Evolutionary conservation across 2,797 vertebrate species (phyloP).

Genomic region (Scolopax rusticola): DNA sequence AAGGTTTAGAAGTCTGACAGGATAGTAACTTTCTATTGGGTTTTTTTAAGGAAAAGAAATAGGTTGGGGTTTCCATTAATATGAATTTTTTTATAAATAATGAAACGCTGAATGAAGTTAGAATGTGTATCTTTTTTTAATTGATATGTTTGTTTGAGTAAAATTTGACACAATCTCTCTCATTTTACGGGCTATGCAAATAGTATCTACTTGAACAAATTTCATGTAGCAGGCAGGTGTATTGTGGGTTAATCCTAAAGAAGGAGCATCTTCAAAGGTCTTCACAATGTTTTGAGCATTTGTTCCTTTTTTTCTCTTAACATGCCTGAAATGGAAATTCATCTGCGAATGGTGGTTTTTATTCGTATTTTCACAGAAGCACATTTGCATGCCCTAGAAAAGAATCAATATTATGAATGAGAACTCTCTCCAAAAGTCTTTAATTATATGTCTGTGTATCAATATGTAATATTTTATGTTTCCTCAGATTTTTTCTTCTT

Average conservation of each 20-base stretch:
- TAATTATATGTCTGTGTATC: slow-evolving; percentile 79
- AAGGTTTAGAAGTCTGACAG: background rate
- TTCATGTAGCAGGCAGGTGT: slow-evolving; percentile 19
- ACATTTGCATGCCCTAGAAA: slow-evolving; percentile 73
- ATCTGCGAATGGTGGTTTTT: slow-evolving; percentile 65
- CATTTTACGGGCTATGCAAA: slow-evolving; percentile 41
- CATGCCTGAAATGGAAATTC: slow-evolving; percentile 69
- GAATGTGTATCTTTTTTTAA: slow-evolving; percentile 50
- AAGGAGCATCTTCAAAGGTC: slow-evolving; percentile 41
- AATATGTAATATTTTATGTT: slow-evolving; percentile 80
- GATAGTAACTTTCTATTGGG: background rate
- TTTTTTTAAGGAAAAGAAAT: background rate
- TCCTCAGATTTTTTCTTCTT: slow-evolving; percentile 58
- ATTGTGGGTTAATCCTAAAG: slow-evolving; percentile 51
- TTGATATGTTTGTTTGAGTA: slow-evolving; percentile 38
- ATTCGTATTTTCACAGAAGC: slow-evolving; percentile 61
- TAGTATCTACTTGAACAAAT: slow-evolving; percentile 25
- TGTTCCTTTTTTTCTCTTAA: slow-evolving; percentile 39
- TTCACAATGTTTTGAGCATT: slow-evolving; percentile 48
- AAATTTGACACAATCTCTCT: background rate
- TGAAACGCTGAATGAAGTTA: slow-evolving; percentile 54
- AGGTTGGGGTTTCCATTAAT: slow-evolving; percentile 7
- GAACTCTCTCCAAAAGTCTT: slow-evolving; percentile 72
- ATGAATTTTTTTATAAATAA: slow-evolving; percentile 42
- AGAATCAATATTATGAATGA: slow-evolving; percentile 78